Evolutionary conservation across 2,113 vertebrate genomes (phyloP).

Genomic region (Alosa alosa): DNA sequence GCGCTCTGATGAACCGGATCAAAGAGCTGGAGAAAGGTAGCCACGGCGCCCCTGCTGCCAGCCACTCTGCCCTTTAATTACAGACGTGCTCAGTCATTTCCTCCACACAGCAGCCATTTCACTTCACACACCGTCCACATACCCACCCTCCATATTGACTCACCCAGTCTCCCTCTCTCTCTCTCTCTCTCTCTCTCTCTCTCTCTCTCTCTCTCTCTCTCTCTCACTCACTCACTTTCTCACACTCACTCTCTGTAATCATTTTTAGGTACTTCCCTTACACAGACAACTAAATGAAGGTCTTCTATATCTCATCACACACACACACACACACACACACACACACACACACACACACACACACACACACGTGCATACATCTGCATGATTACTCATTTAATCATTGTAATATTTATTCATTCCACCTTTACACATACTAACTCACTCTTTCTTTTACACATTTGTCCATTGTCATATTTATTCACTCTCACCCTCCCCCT

Average conservation of each 20-base stretch:
- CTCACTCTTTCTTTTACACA: too few species aligned
- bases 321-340: neutral
- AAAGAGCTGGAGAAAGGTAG: constrained; percentile 90
- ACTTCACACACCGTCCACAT: neutral
- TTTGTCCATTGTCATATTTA: too few species aligned
- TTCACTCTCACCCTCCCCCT: neutral
- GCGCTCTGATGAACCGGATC: constrained; percentile 86
- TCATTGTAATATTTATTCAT: too few species aligned
- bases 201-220: neutral
- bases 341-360: neutral
- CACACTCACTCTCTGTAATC: too few species aligned
- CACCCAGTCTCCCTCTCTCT: neutral
- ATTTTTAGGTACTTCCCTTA: too few species aligned
- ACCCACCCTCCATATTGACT: neutral
- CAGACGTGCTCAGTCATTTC: neutral
- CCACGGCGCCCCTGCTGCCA: neutral
- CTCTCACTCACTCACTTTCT: neutral
- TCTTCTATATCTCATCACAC: neutral
- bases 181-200: neutral
- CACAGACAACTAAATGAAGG: too few species aligned
- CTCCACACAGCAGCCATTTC: neutral
- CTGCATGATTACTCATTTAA: neutral
- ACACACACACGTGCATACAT: neutral
- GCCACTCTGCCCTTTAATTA: neutral
- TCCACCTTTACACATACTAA: neutral